Evolutionary conservation across 2,888 invertebrate species (phyloP), one percentile per base, ranked within the genome.

Genomic region (Drosophila multiciliata): DNA sequence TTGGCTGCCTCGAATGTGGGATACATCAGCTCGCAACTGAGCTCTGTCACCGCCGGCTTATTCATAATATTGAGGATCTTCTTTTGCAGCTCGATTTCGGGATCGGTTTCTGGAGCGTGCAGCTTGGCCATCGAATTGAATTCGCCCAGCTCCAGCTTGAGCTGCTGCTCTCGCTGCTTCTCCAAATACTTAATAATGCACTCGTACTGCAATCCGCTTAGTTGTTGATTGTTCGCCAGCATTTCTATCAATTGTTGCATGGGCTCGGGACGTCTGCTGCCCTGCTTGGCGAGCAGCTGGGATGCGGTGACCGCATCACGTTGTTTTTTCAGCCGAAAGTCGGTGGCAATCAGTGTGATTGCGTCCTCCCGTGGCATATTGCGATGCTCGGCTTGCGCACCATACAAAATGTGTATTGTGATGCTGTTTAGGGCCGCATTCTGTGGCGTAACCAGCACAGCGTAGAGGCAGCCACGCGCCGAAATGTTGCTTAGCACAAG

Each of bases 331-430:
- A 94, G 94, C 33, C 94, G 94, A 89, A 95, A 96, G 87, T 97
- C 97, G 1, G 96, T 95, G 11, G 95, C 95, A 36, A 99, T 94
- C 74, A 98, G 94, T 78, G 95, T 95, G 68, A 98, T 94, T 0
- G 98, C 98, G 93, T 98, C 98, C 65, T 99, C 98, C 45, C 98
- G 92, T 0, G 98, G 98, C 98, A 99, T 99, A 93, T 99, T 98
- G 83, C 99, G 96, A 93, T 99, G 99, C 91, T 98, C 99, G 96
- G 94, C 78, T 0, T 98, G 97, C 78, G 97, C 93, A 26, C 98
- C 98, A 93, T 98, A 97, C 23, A 99, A 94, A 79, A 99, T 97
- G 80, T 98, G 98, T 17, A 99, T 94, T 0, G 98, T 99, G 55
- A 98, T 94, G 75, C 98, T 98, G 83, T 96, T 95, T 84, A 97